Base-by-base conservation (phyloP, 1,140 invertebrate species). In the Papilio machaon region DNA sequence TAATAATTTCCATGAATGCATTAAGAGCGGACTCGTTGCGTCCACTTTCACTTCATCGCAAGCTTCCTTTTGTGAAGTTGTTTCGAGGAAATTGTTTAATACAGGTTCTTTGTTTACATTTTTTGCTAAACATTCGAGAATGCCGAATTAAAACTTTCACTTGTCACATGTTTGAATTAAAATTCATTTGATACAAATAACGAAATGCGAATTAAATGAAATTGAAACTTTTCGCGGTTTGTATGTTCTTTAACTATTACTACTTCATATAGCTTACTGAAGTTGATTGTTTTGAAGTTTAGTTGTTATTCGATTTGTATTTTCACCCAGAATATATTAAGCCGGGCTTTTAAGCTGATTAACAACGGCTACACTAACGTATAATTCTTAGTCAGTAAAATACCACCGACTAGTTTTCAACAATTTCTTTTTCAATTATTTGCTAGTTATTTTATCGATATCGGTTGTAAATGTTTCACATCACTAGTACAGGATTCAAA, bases 401-500 rank as follows among this genome's bases (percentile, higher is more conserved):
- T 43, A 43, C 0, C 38, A 43, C 2, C 38, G 38, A 43, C 23
- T 30, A 30, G 23, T 30, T 30, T 30, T 30, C 23, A 30, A 30
- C 23, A 58, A 5, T n/a, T 58, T 2, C 17, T 58, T 2, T 49
- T 2, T 52, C 4, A 52, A 17, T 52, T 49, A 52, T 52, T 52
- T 1, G 17, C 0, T 17, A 6, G 13, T 52, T 17, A 52, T 52
- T 52, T 52, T 43, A 80, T 81, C 82, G 81, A 83, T 80, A 82
- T 47, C 74, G 74, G 52, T 47, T 47, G 19, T 0, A 3, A 23
- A 52, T 70, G n/a, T 19, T 1, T 15, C 46, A 75, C 84, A 80
- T 83, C 82, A 80, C 83, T 82, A 81, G 47, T 58, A 19, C 67
- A 70, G 70, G 17, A 78, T 43, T 70, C 30, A 60, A 58, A 60